Base-by-base conservation (phyloP, 2,113 vertebrate genomes). In the Chaetodon trifascialis region DNA sequence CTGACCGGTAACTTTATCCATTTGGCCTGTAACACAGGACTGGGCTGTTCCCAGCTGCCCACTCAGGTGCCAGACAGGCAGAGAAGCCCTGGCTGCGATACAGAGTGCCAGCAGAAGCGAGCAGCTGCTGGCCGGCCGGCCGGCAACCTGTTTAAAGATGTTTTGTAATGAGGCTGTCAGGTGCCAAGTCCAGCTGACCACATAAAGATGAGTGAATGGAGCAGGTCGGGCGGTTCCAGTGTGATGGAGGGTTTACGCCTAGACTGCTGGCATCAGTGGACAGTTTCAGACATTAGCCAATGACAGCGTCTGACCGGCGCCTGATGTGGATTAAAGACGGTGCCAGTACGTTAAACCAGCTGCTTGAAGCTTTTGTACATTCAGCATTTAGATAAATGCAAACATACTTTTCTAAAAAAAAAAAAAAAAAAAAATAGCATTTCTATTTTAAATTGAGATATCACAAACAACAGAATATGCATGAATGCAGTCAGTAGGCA, bases 81-180 rank as follows among this genome's bases (percentile, higher is more conserved):
- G 52, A 55, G 40, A 46, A 34, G 65, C n/a, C 49, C 76, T 51
- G 73, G 19, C 56, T 62, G 68, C 36, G 49, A 42, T 6, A 7
- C 63, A 78, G 36, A 70, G 71, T 16, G 59, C 73, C 85, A 81
- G 58, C 75, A 82, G 77, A 66, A 76, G 71, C 12, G 58, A 74
- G 71, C 87, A 91, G 91, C 88, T 92, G 89, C 84, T 73, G 80
- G 77, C 85, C 14, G 7, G 77, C 85, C 14, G 7, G 68, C 55
- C 51, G 44, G 63, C 80, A 86, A 77, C 80, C 82, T 90, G 83
- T 82, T 85, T 74, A 79, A 82, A 83, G 86, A 63, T 67, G 80
- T 87, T 79, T 80, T 72, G 54, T 90, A 88, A 85, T 82, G 49
- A 42, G 64, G 30, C 40, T 47, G 65, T 67, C 70, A 60, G 75